Conservation (phyloP, 2,797 vertebrate genomes). For the Molossus molossus region DNA sequence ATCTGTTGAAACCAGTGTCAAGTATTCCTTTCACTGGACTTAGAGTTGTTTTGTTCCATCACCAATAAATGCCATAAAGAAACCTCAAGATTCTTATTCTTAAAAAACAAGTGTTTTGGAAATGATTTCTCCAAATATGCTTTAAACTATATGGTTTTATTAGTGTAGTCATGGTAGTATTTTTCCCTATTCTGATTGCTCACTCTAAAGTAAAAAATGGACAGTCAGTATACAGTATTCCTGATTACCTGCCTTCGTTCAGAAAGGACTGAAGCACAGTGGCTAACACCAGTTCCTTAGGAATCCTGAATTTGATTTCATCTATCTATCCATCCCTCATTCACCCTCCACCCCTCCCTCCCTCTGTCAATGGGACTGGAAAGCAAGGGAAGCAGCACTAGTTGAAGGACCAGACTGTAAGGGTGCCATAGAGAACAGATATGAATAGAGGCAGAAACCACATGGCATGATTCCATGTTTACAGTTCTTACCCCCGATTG, state of each 20-base stretch:
- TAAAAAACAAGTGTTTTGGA: constrained; percentile 54
- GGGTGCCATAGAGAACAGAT: neutral
- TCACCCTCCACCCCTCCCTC: neutral
- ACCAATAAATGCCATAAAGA: constrained; percentile 49
- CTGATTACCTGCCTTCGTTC: neutral
- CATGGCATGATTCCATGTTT: neutral
- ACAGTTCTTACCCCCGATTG: neutral
- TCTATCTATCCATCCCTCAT: neutral
- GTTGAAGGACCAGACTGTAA: neutral
- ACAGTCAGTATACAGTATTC: neutral
- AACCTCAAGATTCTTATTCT: constrained; percentile 37
- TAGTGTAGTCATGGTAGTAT: neutral
- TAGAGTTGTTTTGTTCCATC: constrained; percentile 31
- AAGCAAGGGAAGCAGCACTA: neutral
- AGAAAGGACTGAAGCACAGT: neutral
- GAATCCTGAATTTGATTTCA: constrained; percentile 35
- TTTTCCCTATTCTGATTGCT: neutral
- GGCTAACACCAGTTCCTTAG: neutral
- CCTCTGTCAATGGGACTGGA: neutral
- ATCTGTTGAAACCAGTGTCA: constrained; percentile 9
- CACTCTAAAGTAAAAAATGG: neutral
- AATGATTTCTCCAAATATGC: neutral
- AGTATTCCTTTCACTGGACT: constrained; percentile 30
- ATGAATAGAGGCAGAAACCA: neutral
- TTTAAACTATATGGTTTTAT: neutral